Evolutionary conservation across 2,888 invertebrate species (phyloP).

Genomic region (Cyclophora albipunctata): DNA sequence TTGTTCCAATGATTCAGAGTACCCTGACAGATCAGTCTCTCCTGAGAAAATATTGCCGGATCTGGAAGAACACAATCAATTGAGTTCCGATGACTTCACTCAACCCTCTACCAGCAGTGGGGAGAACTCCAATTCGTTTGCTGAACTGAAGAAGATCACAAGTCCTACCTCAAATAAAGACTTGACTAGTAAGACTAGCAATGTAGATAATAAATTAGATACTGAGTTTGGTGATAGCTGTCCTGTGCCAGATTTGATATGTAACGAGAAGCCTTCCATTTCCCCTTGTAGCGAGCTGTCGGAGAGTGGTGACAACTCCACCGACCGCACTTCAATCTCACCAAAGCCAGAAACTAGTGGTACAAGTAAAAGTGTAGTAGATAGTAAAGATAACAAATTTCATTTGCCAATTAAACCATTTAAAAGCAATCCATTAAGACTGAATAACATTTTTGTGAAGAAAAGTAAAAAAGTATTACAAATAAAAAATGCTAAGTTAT

Average conservation of each 20-base stretch:
- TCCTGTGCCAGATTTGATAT: conserved; percentile 66
- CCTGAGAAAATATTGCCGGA: conserved; percentile 64
- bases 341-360: conserved; percentile 35
- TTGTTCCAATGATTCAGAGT: conserved; percentile 48
- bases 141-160: conserved; percentile 63
- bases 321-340: conserved; percentile 40
- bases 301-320: conserved; percentile 61
- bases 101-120: conserved; percentile 40
- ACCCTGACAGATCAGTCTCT: conserved; percentile 30
- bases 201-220: conserved; percentile 50
- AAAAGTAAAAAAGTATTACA: conserved; percentile 64
- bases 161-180: conserved; percentile 51
- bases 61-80: conserved; percentile 55
- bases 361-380: conserved; percentile 24
- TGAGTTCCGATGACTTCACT: conserved; percentile 32
- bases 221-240: conserved; percentile 61
- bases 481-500: conserved; percentile 54
- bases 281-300: conserved; percentile 69
- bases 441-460: conserved; percentile 63
- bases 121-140: conserved; percentile 54
- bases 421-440: conserved; percentile 42
- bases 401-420: conserved; percentile 32
- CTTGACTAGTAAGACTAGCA: conserved; percentile 35
- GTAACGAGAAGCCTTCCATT: conserved; percentile 70
- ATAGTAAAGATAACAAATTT: conserved; percentile 31